phyloP scores from a whole-genome alignment of 1,140 invertebrate genomes.

The Amphibalanus amphitrite region DNA sequence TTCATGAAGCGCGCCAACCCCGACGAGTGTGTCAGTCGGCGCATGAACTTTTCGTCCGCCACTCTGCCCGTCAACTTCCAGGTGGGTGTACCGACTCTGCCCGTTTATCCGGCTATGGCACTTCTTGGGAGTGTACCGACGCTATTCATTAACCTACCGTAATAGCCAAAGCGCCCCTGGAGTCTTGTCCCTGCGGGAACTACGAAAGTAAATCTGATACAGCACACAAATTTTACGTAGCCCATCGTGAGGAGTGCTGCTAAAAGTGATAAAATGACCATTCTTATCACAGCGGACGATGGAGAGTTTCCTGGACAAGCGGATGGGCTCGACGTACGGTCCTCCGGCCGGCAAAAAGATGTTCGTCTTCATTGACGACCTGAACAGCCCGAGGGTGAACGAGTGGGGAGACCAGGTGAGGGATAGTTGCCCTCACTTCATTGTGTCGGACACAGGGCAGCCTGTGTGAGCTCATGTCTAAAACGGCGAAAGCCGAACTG shows the following conservation, averaged over 20 bases:
- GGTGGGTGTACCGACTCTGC: no score
- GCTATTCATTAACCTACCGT: no score
- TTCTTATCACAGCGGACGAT: conserved; percentile 72
- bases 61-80: conserved; percentile 90
- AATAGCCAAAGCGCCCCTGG: no score
- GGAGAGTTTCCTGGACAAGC: conserved; percentile 89
- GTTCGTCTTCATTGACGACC: conserved; percentile 88
- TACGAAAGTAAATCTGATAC: no score
- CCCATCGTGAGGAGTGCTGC: no score
- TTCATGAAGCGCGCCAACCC: conserved; percentile 78
- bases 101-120: no score
- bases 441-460: neutral
- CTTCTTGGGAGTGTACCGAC: no score
- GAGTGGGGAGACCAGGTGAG: conserved; percentile 44
- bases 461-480: no score
- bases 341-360: conserved; percentile 83
- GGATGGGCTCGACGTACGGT: conserved; percentile 84
- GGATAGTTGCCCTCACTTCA: conserved; percentile 1
- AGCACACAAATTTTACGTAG: no score
- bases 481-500: no score
- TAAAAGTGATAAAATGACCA: no score
- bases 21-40: conserved; percentile 63
- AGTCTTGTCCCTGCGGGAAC: no score
- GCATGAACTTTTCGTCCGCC: conserved; percentile 89
- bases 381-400: conserved; percentile 89